These are phyloP conservation scores for Aspidapion aeneum DNA, from an alignment of 2,888 invertebrate species.

Conservation along the genomic window DNA sequence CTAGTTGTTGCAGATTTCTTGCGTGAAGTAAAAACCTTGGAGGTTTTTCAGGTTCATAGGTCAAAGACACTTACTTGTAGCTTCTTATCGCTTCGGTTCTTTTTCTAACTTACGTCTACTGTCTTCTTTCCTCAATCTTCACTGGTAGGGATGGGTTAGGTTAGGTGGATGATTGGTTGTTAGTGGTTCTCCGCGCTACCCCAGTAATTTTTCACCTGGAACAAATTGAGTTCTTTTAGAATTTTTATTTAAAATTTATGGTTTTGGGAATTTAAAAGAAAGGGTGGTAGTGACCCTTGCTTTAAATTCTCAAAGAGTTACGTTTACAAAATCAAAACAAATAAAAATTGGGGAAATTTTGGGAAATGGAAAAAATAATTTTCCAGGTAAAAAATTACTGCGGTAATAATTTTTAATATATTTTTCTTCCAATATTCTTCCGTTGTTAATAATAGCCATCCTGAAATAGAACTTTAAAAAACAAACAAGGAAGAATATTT, in stretches of 20 bases:
- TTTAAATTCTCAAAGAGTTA: neutral
- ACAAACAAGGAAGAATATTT: neutral
- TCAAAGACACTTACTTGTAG: no score
- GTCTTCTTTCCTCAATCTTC: neutral
- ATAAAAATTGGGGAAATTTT: neutral
- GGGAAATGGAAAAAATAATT: neutral
- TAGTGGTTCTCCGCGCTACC: neutral
- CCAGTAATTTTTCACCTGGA: neutral
- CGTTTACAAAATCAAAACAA: neutral
- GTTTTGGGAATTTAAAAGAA: neutral
- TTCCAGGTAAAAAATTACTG: neutral
- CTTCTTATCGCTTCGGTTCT: neutral
- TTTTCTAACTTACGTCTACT: no score
- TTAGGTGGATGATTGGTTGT: neutral
- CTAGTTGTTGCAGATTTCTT: no score
- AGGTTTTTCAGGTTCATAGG: no score
- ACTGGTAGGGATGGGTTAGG: neutral
- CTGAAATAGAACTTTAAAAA: no score
- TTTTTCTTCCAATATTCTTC: neutral
- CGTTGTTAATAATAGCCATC: no score
- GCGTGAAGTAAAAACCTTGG: no score
- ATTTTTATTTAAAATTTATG: no score
- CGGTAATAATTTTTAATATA: neutral
- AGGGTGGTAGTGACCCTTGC: neutral
- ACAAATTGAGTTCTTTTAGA: neutral